Evolutionary conservation across 2,888 invertebrate species (phyloP).

Genomic region (Nymphalis c-album): DNA sequence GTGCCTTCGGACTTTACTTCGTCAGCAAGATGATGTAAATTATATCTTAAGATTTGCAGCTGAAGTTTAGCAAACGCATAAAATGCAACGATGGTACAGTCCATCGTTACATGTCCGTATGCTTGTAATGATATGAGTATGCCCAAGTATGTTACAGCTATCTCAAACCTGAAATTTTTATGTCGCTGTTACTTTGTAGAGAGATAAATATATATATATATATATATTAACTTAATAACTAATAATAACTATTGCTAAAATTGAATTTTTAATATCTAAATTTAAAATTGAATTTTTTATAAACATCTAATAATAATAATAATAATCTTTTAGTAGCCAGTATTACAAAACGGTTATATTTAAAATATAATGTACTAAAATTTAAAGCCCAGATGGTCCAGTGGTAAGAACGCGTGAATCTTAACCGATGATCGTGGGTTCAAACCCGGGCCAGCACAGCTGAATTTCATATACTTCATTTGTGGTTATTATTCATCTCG

Average conservation of each 20-base stretch:
- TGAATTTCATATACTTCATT: no score
- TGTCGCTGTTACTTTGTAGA: neutral
- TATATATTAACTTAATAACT: no score
- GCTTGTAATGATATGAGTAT: slow-evolving; percentile 59
- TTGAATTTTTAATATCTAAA: neutral
- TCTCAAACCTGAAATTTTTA: slow-evolving; percentile 56
- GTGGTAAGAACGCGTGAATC: no score
- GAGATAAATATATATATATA: neutral
- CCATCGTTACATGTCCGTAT: slow-evolving; percentile 65
- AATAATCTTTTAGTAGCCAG: no score
- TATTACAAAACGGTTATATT: neutral
- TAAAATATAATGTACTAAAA: no score
- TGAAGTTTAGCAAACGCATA: slow-evolving; percentile 64
- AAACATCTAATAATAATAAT: no score
- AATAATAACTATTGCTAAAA: neutral
- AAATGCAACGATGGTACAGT: slow-evolving; percentile 66
- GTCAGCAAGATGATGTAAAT: slow-evolving; percentile 57
- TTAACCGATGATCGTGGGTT: no score
- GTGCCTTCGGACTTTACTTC: slow-evolving; percentile 19
- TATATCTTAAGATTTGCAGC: slow-evolving; percentile 59
- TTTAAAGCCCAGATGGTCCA: no score
- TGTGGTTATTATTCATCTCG: no score
- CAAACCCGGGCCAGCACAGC: no score
- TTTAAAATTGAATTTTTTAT: neutral
- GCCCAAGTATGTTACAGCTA: slow-evolving; percentile 55